Evolutionary conservation across 30 jellyfish, hydroid and myxozoan genomes (phyloP), one percentile per base, ranked within the genome.

Genomic region (Haliclystus octoradiatus): DNA sequence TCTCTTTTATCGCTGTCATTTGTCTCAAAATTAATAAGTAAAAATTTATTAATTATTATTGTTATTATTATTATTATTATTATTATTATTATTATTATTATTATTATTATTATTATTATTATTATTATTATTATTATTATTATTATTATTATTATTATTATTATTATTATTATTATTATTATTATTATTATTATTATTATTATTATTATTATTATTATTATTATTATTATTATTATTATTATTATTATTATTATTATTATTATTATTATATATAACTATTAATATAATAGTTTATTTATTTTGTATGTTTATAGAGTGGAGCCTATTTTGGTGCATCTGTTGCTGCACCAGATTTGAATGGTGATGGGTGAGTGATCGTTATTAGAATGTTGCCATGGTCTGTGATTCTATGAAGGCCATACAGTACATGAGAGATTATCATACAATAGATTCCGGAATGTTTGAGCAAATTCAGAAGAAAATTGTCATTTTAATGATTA

Each of bases 301-400:
- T n/a, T n/a, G n/a, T n/a, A n/a, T 61, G 27, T 19, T 53, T 61
- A 1, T 40, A 84, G 95, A 68, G 69, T 50, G 95, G 95, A 14
- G 63, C 95, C 15, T 84, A 57, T 33, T 84, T 84, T 76, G 95
- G 95, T 27, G 72, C 82, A 1, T 62, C 92, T 0, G 29, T 84
- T 50, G 92, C 92, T 0, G 83, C 79, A 2, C 85, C 92, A n/a
- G 95, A 76, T 35, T 69, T 84, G 65, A 77, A 84, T 52, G 83
- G 81, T 7, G 95, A 83, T 60, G 80, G 84, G 95, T 83, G 35
- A 52, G 76, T 24, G 23, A 4, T 31, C n/a, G n/a, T n/a, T n/a
- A n/a, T n/a, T n/a, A n/a, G n/a, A n/a, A n/a, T n/a, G n/a, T n/a
- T n/a, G n/a, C n/a, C n/a, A n/a, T n/a, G n/a, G n/a, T n/a, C n/a